Evolutionary conservation across 2,113 vertebrate genomes (phyloP).

Genomic region (Heterotilapia buettikoferi): DNA sequence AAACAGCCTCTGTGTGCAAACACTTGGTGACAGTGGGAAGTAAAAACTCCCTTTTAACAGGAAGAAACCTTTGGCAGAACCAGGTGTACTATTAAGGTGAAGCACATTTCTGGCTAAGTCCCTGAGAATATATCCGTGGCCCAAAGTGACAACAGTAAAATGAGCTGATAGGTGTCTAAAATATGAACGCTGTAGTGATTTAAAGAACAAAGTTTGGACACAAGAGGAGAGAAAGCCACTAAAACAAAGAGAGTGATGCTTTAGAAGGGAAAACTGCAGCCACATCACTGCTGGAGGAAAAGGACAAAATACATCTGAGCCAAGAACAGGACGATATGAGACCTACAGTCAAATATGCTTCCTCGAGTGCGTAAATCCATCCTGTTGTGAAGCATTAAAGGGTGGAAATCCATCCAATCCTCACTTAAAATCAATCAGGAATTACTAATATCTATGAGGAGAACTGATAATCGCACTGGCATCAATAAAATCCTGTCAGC

Average conservation of each 20-base stretch:
- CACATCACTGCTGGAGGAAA: neutral
- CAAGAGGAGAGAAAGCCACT: neutral
- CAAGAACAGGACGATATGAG: neutral
- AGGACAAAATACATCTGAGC: neutral
- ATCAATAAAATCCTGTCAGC: neutral
- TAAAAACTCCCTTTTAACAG: neutral
- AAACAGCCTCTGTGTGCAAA: neutral
- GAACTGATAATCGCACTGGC: neutral
- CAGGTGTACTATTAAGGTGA: neutral
- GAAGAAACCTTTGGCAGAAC: neutral
- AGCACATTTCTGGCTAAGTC: neutral
- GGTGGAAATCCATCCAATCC: neutral
- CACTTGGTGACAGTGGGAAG: neutral
- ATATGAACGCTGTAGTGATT: neutral
- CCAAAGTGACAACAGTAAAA: neutral
- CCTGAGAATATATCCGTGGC: neutral
- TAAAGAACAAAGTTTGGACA: neutral
- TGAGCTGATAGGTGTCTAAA: neutral
- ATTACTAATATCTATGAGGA: neutral
- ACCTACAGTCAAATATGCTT: neutral
- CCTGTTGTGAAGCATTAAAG: neutral
- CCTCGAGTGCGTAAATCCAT: neutral
- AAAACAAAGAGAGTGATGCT: neutral
- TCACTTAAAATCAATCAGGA: accelerated
- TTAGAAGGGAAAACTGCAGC: neutral